Base-by-base conservation (phyloP, 2,113 vertebrate genomes). In the Entosphenus tridentatus region DNA sequence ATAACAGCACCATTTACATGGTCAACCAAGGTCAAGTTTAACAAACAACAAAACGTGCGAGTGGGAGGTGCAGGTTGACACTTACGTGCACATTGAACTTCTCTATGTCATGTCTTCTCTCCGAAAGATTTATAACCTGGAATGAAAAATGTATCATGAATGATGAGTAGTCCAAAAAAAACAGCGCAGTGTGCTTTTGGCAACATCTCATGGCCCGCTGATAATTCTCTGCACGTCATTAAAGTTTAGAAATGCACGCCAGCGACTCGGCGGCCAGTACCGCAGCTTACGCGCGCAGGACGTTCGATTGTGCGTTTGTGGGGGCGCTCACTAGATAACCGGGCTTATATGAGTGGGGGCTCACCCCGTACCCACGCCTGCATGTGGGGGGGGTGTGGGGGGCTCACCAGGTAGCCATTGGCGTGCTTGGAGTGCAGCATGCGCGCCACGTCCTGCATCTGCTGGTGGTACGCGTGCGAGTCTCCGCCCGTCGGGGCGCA, bases 371-470 rank as follows among this genome's bases (percentile, higher is more conserved):
- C 39, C 39, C 39, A 39, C 39, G 39, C 39, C 39, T 39, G 39
- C 39, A 39, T 39, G 39, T 39, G 39, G 39, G 39, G 21, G 21
- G 39, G 39, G 39, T 39, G 39, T 39, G 39, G 39, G 39, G 39
- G 39, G 39, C 85, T 74, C 81, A 97, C 92, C 87, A 97, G 77
- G 78, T 95, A 97, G 79, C 88, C 92, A 75, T 92, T 86, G 0
- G 86, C 86, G 10, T 97, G 92, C 76, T 95, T 97, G 76, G 86
- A 96, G 78, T 85, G 87, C 55, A 97, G 86, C 92, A 97, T 97
- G 62, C 79, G 82, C 0, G 87, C 92, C 73, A 96, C 89, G 72
- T 89, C 87, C 72, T 86, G 86, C 11, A 97, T 80, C 74, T 81
- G 85, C 74, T 82, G 83, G 12, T 82, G 75, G 73, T 96, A 95